phyloP scores from a whole-genome alignment of 2,113 vertebrate genomes.

The Macquaria australasica region DNA sequence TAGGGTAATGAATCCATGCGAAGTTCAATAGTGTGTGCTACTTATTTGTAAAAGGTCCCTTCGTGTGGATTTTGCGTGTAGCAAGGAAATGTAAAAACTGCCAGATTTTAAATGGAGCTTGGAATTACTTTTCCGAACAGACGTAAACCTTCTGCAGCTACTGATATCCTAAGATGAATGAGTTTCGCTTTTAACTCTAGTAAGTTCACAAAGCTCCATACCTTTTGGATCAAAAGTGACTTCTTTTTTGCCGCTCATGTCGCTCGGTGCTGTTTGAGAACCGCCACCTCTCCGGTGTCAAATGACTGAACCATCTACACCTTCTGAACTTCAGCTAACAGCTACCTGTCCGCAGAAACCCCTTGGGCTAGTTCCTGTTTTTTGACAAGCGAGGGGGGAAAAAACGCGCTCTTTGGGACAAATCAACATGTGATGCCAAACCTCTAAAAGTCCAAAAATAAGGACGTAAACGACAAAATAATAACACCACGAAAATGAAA shows the following conservation, averaged over 20 bases:
- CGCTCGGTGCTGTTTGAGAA: neutral
- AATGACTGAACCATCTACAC: neutral
- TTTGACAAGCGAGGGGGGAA: neutral
- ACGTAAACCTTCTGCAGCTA: neutral
- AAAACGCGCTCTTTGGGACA: constrained; percentile 19
- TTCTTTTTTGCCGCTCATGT: constrained; percentile 62
- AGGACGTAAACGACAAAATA: rapidly evolving
- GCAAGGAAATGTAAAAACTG: neutral
- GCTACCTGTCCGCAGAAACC: neutral
- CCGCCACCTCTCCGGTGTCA: neutral
- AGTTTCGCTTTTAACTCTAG: neutral
- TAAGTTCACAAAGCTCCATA: constrained; percentile 26
- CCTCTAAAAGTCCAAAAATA: neutral
- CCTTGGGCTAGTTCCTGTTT: constrained; percentile 59
- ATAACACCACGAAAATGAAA: rapidly evolving
- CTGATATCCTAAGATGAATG: neutral
- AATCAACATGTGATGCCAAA: neutral
- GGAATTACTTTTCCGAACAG: neutral
- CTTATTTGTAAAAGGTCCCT: neutral
- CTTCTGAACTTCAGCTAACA: neutral
- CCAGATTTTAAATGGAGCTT: neutral
- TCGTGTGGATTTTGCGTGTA: too few species aligned
- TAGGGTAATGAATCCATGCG: neutral
- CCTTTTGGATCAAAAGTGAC: constrained; percentile 82
- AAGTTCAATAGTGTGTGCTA: neutral